These are phyloP conservation scores for Nyctereutes procyonoides DNA, from an alignment of 2,113 vertebrate genomes.

Conservation along the genomic window DNA sequence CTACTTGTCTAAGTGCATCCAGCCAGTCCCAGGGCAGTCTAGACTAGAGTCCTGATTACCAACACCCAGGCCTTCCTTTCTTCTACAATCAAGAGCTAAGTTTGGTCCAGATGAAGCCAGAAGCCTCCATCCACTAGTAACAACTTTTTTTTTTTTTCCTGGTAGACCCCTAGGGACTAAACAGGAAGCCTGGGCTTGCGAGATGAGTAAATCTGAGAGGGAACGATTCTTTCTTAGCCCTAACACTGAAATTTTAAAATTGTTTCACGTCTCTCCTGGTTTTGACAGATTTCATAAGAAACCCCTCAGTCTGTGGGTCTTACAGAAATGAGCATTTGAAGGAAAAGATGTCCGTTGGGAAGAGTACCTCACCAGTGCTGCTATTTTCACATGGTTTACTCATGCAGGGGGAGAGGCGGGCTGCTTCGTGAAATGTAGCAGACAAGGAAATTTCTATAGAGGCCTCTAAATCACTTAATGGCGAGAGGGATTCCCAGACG, in stretches of 20 bases:
- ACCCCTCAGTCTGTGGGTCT: conserved; percentile 24
- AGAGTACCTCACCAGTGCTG: conserved; percentile 51
- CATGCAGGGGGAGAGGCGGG: not conserved
- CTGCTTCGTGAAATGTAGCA: conserved; percentile 69
- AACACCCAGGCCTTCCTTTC: not conserved
- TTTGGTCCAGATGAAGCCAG: not conserved
- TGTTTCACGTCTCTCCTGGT: conserved; percentile 2
- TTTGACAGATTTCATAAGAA: conserved; percentile 57
- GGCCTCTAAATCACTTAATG: conserved; percentile 87
- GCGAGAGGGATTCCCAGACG: conserved; percentile 85
- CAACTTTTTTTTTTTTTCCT: not conserved
- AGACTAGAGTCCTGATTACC: not conserved
- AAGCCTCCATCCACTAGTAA: not conserved
- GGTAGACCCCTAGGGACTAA: not conserved
- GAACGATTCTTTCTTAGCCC: not conserved
- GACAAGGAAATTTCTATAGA: conserved; percentile 84
- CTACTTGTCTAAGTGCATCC: not conserved
- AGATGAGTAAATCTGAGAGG: not conserved
- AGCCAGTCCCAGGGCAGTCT: not conserved
- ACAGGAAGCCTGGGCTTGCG: not conserved
- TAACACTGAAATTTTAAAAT: not conserved
- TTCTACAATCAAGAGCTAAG: not conserved
- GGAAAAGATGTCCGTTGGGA: conserved; percentile 25
- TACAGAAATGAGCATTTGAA: conserved; percentile 55
- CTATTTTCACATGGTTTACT: not conserved